These are phyloP conservation scores for Jordanella pulchra DNA, from an alignment of 2,797 vertebrate species.

Conservation along the genomic window DNA sequence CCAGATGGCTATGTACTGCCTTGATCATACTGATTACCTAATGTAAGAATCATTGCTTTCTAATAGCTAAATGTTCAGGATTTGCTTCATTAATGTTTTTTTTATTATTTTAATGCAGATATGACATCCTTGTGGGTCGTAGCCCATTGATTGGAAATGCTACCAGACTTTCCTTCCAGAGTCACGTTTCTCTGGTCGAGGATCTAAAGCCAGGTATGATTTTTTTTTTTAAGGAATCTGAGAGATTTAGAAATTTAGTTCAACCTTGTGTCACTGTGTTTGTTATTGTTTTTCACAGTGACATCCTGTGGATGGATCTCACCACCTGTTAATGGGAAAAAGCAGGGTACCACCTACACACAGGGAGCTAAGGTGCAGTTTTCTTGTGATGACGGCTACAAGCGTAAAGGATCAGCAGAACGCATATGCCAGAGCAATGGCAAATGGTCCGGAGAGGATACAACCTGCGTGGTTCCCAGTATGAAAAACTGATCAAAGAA, in stretches of 20 bases:
- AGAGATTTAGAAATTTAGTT: not conserved
- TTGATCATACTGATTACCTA: not conserved
- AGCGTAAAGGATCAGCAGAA: slow-evolving; percentile 56
- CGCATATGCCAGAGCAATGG: slow-evolving; percentile 60
- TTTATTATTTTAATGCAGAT: slow-evolving; percentile 60
- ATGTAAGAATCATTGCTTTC: not conserved
- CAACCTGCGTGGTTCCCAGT: slow-evolving; percentile 59
- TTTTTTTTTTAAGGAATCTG: not conserved
- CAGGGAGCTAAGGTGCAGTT: slow-evolving; percentile 63
- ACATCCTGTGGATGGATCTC: slow-evolving; percentile 71
- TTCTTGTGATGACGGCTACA: slow-evolving; percentile 60
- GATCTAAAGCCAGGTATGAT: slow-evolving; percentile 62
- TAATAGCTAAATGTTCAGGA: not conserved
- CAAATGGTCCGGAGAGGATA: slow-evolving; percentile 70
- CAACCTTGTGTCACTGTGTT: not conserved
- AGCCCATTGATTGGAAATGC: slow-evolving; percentile 78
- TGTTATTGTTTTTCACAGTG: slow-evolving; percentile 50
- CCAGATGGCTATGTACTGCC: not conserved
- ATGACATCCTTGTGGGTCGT: slow-evolving; percentile 84
- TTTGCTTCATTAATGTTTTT: not conserved
- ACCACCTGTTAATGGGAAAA: slow-evolving; percentile 69
- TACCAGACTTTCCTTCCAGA: slow-evolving; percentile 77
- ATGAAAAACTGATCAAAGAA: slow-evolving; percentile 32
- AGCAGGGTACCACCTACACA: slow-evolving; percentile 70
- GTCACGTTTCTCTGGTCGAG: slow-evolving; percentile 68